These are phyloP conservation scores for Stichodactyla helianthus DNA, from an alignment of 64 coral and sea anemone genomes.

Conservation along the genomic window DNA sequence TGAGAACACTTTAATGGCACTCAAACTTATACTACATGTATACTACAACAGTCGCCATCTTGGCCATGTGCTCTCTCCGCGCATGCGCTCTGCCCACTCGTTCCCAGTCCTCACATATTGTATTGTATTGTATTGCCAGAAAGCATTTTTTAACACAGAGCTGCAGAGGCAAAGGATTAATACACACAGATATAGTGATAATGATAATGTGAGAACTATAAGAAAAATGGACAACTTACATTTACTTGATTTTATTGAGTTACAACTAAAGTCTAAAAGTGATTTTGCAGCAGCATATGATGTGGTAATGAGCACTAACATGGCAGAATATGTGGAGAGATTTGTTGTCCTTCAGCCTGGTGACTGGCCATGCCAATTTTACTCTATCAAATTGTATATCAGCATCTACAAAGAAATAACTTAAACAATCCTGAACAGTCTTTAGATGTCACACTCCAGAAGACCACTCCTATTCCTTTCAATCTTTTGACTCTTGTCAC, in stretches of 20 bases:
- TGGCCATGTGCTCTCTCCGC: no score
- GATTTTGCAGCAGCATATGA: conserved; percentile 47
- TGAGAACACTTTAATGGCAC: no score
- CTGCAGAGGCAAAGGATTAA: conserved; percentile 31
- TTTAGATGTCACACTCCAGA: not conserved
- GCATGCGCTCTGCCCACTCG: no score
- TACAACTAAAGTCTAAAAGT: conserved; percentile 41
- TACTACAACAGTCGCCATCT: no score
- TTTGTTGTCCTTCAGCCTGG: conserved; percentile 54
- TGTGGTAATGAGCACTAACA: conserved; percentile 8
- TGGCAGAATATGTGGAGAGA: conserved; percentile 32
- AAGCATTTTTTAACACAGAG: conserved; percentile 50
- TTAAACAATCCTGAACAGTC: not conserved
- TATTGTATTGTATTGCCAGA: no score
- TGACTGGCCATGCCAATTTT: conserved; percentile 51
- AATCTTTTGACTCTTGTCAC: not conserved
- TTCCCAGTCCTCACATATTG: no score
- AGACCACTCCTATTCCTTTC: not conserved
- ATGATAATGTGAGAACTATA: conserved; percentile 41
- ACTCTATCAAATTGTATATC: conserved; percentile 31
- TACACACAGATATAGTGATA: conserved; percentile 47
- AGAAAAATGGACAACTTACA: conserved; percentile 60
- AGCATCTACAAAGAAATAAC: conserved; percentile 13
- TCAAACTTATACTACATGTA: no score
- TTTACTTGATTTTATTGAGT: conserved; percentile 45